These are phyloP conservation scores for Myodes glareolus DNA, from an alignment of 2,113 vertebrate genomes.

Conservation along the genomic window DNA sequence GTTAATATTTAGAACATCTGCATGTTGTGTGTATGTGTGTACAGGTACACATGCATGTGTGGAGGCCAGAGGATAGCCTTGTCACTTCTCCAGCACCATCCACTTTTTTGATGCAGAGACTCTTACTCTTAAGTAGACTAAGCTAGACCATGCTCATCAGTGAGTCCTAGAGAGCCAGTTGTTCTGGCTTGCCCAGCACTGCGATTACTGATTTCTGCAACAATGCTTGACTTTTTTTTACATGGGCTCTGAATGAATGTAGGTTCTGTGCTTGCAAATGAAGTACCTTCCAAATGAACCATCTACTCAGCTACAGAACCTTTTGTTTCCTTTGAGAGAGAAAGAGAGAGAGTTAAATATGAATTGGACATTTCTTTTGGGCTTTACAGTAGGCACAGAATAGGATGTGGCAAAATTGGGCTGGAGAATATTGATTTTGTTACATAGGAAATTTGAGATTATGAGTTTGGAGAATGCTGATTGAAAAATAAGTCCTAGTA, in stretches of 20 bases:
- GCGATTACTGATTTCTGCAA: not conserved
- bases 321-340: not conserved
- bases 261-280: not conserved
- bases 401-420: not conserved
- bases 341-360: not conserved
- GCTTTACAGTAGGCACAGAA: not conserved
- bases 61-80: too few relatives aligned
- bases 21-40: not conserved
- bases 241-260: not conserved
- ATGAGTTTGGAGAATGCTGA: not conserved
- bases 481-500: constrained; percentile 30
- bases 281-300: not conserved
- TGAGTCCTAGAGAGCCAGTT: not conserved
- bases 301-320: not conserved
- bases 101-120: not conserved
- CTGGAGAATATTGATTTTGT: constrained; percentile 26
- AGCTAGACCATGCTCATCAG: not conserved
- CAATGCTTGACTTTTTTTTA: not conserved
- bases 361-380: not conserved
- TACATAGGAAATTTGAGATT: constrained; percentile 32
- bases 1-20: not conserved
- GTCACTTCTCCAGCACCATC: not conserved
- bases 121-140: not conserved
- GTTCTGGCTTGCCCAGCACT: not conserved
- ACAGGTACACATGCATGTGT: not conserved